A percentile compares a stretch with the other conserved stretches of the same genome.
phyloP scores from a whole-genome alignment of 2,797 vertebrate species.

The Staurois parvus region DNA sequence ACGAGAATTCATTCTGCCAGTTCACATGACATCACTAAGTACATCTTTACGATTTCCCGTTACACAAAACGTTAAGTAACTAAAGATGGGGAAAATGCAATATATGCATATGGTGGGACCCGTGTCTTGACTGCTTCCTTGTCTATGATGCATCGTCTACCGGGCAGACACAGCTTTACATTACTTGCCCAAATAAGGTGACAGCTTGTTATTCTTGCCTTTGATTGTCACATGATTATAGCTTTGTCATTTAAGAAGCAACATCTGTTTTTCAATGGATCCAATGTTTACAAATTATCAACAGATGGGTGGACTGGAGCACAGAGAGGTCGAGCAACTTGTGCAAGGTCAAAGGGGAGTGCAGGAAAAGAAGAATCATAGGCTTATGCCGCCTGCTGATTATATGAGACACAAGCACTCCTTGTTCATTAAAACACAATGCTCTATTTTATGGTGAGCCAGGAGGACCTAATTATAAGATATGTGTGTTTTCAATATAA shows the following conservation, averaged over 20 bases:
- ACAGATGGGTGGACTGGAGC: constrained; percentile 57
- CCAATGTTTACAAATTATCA: constrained; percentile 61
- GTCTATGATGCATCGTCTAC: neutral
- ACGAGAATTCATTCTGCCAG: no score
- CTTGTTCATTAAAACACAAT: constrained; percentile 36
- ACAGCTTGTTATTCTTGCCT: constrained; percentile 44
- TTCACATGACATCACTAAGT: no score
- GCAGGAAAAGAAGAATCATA: constrained; percentile 37
- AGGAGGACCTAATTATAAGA: neutral
- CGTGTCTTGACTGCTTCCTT: constrained; percentile 7
- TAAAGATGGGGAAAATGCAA: no score
- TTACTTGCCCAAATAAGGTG: constrained; percentile 38
- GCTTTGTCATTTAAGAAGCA: constrained; percentile 40
- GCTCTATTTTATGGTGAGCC: neutral
- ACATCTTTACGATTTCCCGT: no score
- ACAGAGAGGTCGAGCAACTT: constrained; percentile 51
- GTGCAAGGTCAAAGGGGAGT: constrained; percentile 52
- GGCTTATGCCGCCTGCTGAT: constrained; percentile 22
- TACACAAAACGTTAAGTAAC: no score
- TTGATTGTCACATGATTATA: constrained; percentile 53
- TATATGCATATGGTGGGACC: neutral
- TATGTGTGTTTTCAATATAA: neutral
- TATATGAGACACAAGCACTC: constrained; percentile 25
- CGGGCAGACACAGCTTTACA: neutral
- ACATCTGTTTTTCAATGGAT: constrained; percentile 57